Evolutionary conservation across 2,113 vertebrate genomes (phyloP), one percentile per base, ranked within the genome.

Genomic region (Dolichallabes microphthalmus): DNA sequence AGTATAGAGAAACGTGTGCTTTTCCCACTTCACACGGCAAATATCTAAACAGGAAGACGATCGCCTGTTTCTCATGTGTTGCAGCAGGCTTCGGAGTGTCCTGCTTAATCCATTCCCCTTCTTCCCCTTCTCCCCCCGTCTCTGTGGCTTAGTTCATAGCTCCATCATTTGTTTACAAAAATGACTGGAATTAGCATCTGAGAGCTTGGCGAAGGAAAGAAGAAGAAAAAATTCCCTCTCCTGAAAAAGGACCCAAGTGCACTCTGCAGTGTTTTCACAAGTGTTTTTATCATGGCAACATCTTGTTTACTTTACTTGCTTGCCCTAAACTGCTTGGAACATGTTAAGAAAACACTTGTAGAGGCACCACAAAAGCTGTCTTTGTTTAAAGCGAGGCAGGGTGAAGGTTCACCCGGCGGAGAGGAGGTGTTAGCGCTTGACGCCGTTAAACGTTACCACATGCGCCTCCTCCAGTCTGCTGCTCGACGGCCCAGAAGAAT

Each of bases 241-340:
- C 87, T 88, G 91, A 90, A 89, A 80, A 86, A 88, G 96, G 92
- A 91, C 94, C 92, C 92, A 93, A 97, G 96, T 96, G 95, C 94
- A 95, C 95, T 96, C 95, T 92, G 95, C 94, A 94, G 90, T 99
- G 97, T 99, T 99, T 98, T 97, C 95, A 99, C 97, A 98, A 98
- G 97, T 98, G 97, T 98, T 98, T 98, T 99, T 99, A 98, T 99
- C 97, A 96, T 97, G 96, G 97, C 97, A 98, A 98, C 97, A 99
- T 98, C 96, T 98, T 98, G 96, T 98, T 99, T 99, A 98, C 97
- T 98, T 99, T 97, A 96, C 96, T 98, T 97, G 96, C 96, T 96
- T 96, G 97, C 97, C 85, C 96, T 97, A 96, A 98, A 98, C 97
- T 96, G 97, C 97, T 98, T 97, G 98, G 97, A 98, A 98, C 97